Conservation (phyloP, 2,797 vertebrate species). For the Chromis chromis region DNA sequence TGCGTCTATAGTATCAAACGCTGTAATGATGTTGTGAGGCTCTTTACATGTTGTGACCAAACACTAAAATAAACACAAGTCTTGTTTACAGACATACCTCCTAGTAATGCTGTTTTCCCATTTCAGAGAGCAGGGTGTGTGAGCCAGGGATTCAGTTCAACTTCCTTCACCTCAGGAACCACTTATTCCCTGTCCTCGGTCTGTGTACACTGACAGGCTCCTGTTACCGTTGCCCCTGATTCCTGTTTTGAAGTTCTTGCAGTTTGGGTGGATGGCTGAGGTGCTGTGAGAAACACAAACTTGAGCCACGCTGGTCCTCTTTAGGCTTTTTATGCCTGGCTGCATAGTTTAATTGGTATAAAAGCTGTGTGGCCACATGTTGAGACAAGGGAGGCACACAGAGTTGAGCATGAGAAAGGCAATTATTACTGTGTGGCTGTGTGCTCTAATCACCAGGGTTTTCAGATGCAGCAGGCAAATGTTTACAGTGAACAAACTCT, state of each 20-base stretch:
- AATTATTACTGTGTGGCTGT: conserved; percentile 42
- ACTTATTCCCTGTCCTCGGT: conserved; percentile 27
- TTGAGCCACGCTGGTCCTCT: conserved; percentile 14
- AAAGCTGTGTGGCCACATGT: conserved; percentile 57
- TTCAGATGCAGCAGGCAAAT: not conserved
- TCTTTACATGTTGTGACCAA: conserved; percentile 23
- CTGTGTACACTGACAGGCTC: conserved; percentile 30
- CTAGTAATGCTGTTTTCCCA: conserved; percentile 8
- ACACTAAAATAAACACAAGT: conserved; percentile 10
- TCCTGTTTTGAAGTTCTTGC: conserved; percentile 50
- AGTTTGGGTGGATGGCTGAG: conserved; percentile 3
- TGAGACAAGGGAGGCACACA: conserved; percentile 49
- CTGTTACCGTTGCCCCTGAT: conserved; percentile 26
- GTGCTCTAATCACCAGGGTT: conserved; percentile 1
- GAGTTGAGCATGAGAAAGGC: conserved; percentile 46
- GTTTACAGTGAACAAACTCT: not conserved
- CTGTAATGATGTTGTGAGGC: not conserved
- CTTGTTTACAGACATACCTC: conserved; percentile 39
- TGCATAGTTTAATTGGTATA: conserved; percentile 64
- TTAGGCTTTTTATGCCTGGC: conserved; percentile 33
- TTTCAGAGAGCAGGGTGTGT: conserved; percentile 31
- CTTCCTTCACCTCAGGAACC: conserved; percentile 49
- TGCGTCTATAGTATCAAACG: conserved; percentile 1
- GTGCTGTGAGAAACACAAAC: conserved; percentile 31
- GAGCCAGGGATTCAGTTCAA: conserved; percentile 39